Conservation (phyloP, 2,888 invertebrate genomes). For the Thecophora atra region DNA sequence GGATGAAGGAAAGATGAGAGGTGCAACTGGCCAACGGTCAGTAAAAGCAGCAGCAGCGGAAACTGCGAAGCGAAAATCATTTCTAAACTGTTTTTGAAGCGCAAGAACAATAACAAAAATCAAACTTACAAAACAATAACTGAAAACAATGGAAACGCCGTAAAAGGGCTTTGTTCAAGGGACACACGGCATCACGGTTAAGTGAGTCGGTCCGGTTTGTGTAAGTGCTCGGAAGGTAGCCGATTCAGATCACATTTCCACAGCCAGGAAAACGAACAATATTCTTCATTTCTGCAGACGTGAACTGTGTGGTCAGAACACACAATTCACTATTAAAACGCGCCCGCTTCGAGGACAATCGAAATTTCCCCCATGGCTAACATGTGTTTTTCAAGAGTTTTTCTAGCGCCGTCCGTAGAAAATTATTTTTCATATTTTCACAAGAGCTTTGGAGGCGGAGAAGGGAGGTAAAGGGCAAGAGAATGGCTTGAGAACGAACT, state of each 20-base stretch:
- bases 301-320: background rate
- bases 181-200: background rate
- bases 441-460: no score
- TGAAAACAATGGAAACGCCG: slow-evolving; percentile 40
- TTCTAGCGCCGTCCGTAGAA: background rate
- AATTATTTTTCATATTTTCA: no score
- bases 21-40: background rate
- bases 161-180: background rate
- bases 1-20: background rate
- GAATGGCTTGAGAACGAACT: no score
- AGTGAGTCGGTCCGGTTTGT: slow-evolving; percentile 17
- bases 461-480: no score
- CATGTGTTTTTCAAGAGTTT: slow-evolving; percentile 12
- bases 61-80: slow-evolving; percentile 47
- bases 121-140: slow-evolving; percentile 33
- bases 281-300: background rate
- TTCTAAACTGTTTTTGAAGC: slow-evolving; percentile 56
- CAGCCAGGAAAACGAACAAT: background rate
- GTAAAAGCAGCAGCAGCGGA: background rate
- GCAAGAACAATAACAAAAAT: slow-evolving; percentile 44
- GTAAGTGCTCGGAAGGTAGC: background rate
- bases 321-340: background rate
- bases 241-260: slow-evolving; percentile 7
- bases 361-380: slow-evolving; percentile 35
- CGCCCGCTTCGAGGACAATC: slow-evolving; percentile 15